phyloP scores from a whole-genome alignment of 2,797 vertebrate species.

The Iguana delicatissima region DNA sequence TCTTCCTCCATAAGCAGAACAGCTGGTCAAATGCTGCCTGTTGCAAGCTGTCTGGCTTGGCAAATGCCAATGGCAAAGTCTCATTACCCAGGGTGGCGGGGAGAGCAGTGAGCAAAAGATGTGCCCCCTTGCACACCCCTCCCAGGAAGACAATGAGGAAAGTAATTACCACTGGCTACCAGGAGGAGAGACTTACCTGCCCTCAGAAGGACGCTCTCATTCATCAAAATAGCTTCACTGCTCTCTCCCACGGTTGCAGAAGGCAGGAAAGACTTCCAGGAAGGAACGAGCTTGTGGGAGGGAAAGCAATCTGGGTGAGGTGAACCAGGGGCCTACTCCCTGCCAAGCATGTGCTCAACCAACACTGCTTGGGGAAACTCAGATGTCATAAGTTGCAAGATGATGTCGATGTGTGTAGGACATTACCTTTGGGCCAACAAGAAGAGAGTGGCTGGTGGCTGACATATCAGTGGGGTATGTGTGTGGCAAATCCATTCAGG shows the following conservation, averaged over 20 bases:
- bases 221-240: not conserved
- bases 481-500: no score
- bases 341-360: no score
- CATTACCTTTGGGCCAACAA: no score
- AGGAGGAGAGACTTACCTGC: not conserved
- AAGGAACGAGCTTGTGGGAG: rapidly evolving
- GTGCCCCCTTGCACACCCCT: not conserved
- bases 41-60: not conserved
- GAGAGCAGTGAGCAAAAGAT: not conserved
- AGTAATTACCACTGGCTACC: not conserved
- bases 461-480: no score
- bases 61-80: not conserved
- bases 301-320: not conserved
- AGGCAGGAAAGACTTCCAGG: rapidly evolving
- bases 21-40: not conserved
- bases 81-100: not conserved
- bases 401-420: no score
- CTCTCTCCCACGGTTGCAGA: rapidly evolving
- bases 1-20: not conserved
- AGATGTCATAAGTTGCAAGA: no score
- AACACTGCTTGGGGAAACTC: no score
- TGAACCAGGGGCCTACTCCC: no score
- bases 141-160: not conserved
- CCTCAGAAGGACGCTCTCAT: rapidly evolving
- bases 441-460: no score